Base-by-base conservation (phyloP, 2,888 invertebrate genomes). In the Cybosia mesomella region DNA sequence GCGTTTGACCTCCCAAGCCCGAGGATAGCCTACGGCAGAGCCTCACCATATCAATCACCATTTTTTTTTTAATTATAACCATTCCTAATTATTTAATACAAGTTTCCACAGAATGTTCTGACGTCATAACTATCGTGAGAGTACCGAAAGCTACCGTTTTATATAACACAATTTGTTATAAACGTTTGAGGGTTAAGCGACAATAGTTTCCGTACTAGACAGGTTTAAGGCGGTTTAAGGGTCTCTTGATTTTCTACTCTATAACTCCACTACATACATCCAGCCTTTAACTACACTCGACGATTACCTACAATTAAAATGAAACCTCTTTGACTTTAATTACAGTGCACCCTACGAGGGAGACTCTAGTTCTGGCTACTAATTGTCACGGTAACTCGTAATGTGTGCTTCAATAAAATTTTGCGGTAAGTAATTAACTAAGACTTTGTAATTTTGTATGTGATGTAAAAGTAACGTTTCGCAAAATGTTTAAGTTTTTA, bases 281-380 rank as follows among this genome's bases (percentile, higher is more conserved):
- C 10, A 55, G 54, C 11, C 1, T 24, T 13, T 11, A 22, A 22
- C 22, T 55, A 55, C 54, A 22, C 2, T 7, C 54, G 24, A 22
- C 54, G 21, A 49, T 49, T 58, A 18, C 18, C n/a, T 32, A 34
- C 28, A 34, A 58, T 58, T 58, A 28, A 9, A 58, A 28, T n/a
- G 28, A 32, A 58, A 32, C 32, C 58, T n/a, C 58, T 32, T 58
- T n/a, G 32, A 58, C 32, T 32, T 28, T 58, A 58, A 58, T 58
- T 58, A 32, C 28, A 34, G 58, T 9, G 34, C 18, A 9, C 58
- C 28, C 28, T 58, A 18, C 15, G 28, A 58, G 8, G 2, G 32
- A 34, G 18, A 2, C n/a, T 34, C 1, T 55, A 55, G 28, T 15
- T 32, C 58, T 58, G 32, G 10, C n/a, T 32, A 58, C n/a, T 58